These are phyloP conservation scores for Pseudomugil tenellus DNA, from an alignment of 2,797 vertebrate genomes.

Conservation along the genomic window DNA sequence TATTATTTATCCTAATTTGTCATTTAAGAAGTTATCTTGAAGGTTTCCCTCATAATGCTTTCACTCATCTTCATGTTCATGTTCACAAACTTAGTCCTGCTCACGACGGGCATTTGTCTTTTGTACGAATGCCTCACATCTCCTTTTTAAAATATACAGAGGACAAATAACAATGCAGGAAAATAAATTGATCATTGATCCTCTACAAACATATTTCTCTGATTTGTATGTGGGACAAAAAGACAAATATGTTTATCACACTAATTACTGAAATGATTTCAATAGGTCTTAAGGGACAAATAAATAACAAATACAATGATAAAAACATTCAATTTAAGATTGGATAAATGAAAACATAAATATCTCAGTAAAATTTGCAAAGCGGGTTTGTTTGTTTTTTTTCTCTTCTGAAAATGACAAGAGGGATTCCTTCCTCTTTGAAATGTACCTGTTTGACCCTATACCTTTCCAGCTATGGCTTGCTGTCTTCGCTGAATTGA, in stretches of 20 bases:
- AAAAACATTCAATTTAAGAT: not conserved
- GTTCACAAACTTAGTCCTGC: not conserved
- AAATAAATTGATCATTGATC: no score
- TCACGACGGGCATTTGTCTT: not conserved
- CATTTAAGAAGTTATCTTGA: not conserved
- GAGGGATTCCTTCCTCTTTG: no score
- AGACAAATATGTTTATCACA: not conserved
- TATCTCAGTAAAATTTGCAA: not conserved
- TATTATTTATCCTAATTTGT: slow-evolving; percentile 7
- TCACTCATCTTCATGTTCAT: slow-evolving; percentile 9
- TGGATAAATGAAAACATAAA: not conserved
- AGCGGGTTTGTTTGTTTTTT: not conserved
- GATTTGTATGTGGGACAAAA: no score
- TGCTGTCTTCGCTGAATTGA: no score
- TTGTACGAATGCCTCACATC: not conserved
- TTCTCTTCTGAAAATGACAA: not conserved
- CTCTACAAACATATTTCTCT: no score
- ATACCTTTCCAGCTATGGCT: no score
- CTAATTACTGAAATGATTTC: not conserved
- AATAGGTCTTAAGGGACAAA: not conserved
- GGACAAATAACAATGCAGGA: no score
- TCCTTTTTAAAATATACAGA: no score
- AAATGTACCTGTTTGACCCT: not conserved
- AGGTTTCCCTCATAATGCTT: slow-evolving; percentile 23
- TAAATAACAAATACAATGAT: not conserved